Base-by-base conservation (phyloP, 2,888 invertebrate genomes). In the Archips crataeganus region DNA sequence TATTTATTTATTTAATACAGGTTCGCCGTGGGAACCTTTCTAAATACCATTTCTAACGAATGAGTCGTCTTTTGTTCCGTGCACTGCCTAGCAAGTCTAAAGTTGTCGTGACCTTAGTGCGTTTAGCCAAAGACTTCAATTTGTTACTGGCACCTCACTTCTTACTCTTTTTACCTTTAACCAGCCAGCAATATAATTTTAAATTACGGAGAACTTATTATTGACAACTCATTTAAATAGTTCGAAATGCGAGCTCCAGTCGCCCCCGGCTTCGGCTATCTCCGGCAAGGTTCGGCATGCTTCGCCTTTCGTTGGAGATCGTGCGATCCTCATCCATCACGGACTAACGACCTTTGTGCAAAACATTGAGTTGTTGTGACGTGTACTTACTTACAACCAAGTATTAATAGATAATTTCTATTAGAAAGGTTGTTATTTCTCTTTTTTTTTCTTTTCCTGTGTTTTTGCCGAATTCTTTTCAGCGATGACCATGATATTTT, bases 271-370 rank as follows among this genome's bases (percentile, higher is more conserved):
- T 78, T 84, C 76, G 78, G 75, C 80, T 80, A 79, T 85, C 81
- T 81, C 76, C 78, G 78, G 71, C 70, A 76, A 67, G 76, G 84
- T 82, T 84, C 82, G 82, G 78, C 71, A 76, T 78, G 80, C 80
- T 79, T 85, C 86, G 87, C 81, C 75, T 77, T 75, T 81, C 79
- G 79, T 88, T 85, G 76, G 79, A 84, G 85, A 85, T 85, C 85
- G 87, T 86, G 87, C 87, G 85, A 87, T 86, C 82, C 80, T 84
- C 88, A 92, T 93, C 89, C 87, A 92, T 93, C 92, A 93, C 85
- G 77, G 78, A 79, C 82, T 90, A 91, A 91, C 90, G 90, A 91
- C 87, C 90, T 90, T 85, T 90, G 90, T 90, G 91, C 90, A 88
- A 91, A 91, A 89, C 87, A 83, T 80, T 88, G 87, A 87, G 84